These are phyloP conservation scores for Thecocarcelia acutangulata DNA, from an alignment of 2,888 invertebrate species.

Conservation along the genomic window DNA sequence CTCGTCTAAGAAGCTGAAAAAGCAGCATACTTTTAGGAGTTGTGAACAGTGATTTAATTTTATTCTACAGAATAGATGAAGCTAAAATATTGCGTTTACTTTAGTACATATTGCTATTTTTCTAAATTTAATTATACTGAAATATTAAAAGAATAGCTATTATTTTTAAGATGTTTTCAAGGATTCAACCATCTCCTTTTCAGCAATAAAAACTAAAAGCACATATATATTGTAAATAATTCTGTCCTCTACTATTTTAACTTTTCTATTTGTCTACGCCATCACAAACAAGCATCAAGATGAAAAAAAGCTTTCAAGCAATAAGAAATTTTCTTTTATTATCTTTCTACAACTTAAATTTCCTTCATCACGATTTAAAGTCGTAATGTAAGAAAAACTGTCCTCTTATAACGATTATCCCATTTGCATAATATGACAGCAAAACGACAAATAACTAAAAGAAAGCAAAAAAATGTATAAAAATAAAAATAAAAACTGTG, in stretches of 20 bases:
- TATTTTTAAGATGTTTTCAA: too few relatives aligned
- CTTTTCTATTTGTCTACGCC: conserved; percentile 22
- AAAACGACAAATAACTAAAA: conserved; percentile 72
- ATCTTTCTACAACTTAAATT: conserved; percentile 3
- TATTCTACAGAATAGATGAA: too few relatives aligned
- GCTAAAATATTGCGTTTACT: too few relatives aligned
- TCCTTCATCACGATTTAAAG: conserved; percentile 45
- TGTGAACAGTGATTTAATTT: too few relatives aligned
- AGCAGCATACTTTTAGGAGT: too few relatives aligned
- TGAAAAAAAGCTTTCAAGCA: conserved; percentile 1
- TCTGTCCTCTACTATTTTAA: conserved; percentile 30
- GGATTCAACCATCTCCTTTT: conserved; percentile 10
- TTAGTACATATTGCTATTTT: too few relatives aligned
- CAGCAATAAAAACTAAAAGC: conserved; percentile 13
- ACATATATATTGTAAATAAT: conserved; percentile 46
- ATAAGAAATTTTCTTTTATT: conserved; percentile 41
- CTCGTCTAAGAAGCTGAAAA: too few relatives aligned
- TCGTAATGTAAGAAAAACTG: conserved; percentile 61
- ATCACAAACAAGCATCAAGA: not conserved
- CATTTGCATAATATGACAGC: conserved; percentile 72
- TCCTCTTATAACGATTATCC: conserved; percentile 72
- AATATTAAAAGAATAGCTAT: too few relatives aligned
- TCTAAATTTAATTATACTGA: too few relatives aligned
- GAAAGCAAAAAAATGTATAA: conserved; percentile 3
- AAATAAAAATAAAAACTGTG: conserved; percentile 21